Percentiles rank a stretch among this genome's conserved stretches.
These are phyloP conservation scores for Ailurus styani DNA, from an alignment of 2,113 vertebrate genomes.

Conservation along the genomic window DNA sequence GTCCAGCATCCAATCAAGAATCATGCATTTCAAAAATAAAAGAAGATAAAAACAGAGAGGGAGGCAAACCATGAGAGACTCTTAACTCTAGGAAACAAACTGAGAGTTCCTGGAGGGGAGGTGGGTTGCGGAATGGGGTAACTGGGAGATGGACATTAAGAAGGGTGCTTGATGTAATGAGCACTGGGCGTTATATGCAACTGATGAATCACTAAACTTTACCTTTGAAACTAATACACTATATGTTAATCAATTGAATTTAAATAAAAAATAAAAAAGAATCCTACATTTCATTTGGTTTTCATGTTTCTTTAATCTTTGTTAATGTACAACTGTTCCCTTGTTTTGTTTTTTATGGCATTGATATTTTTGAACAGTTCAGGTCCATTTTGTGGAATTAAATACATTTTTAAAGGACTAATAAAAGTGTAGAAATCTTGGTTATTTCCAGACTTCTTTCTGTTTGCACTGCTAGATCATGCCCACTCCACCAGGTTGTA, in stretches of 20 bases:
- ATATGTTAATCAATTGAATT: background rate
- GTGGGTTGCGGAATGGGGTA: background rate
- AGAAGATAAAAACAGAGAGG: background rate
- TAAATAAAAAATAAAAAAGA: background rate
- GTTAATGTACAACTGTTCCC: background rate
- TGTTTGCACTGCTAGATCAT: background rate
- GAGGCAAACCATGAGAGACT: background rate
- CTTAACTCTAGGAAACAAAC: background rate
- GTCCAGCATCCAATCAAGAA: background rate
- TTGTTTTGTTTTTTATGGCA: background rate
- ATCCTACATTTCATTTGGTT: background rate
- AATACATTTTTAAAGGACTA: background rate
- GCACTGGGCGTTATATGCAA: background rate
- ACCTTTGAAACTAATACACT: background rate
- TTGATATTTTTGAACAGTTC: background rate
- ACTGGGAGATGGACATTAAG: background rate
- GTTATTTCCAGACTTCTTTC: background rate
- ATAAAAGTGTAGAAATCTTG: background rate
- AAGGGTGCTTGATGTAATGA: background rate
- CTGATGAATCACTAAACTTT: background rate
- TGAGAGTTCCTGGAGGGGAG: background rate
- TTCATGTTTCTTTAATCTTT: background rate
- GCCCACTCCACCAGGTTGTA: background rate
- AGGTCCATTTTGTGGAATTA: background rate
- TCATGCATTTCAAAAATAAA: background rate